Conservation (phyloP, 2,113 vertebrate species). For the Myotis lucifugus region DNA sequence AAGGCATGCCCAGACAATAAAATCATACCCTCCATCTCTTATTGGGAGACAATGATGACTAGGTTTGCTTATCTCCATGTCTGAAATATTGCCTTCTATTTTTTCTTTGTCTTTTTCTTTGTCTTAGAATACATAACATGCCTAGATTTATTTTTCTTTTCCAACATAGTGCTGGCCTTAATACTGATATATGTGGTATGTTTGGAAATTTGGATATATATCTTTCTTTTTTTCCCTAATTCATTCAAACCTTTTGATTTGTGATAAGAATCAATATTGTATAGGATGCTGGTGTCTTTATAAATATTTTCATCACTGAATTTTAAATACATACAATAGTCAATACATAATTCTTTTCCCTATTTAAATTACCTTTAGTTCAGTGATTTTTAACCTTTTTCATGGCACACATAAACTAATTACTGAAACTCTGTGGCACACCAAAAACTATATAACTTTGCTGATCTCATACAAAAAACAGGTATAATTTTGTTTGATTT, state of each 20-base stretch:
- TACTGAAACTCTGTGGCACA: background rate
- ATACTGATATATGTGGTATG: background rate
- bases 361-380: background rate
- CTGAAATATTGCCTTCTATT: constrained; percentile 3
- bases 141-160: constrained; percentile 19
- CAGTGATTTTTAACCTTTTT: background rate
- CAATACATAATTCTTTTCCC: background rate
- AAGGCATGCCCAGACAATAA: background rate
- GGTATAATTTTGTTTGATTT: background rate
- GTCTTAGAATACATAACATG: background rate
- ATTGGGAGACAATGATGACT: background rate
- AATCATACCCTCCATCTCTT: background rate
- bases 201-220: background rate
- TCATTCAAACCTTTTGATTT: constrained; percentile 46
- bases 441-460: background rate
- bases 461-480: background rate
- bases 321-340: background rate
- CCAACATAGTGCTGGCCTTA: background rate
- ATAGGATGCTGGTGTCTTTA: background rate
- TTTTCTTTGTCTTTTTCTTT: background rate
- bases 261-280: background rate
- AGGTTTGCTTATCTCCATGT: background rate
- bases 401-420: background rate
- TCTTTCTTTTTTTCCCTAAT: background rate
- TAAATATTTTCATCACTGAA: constrained; percentile 25